phyloP scores from a whole-genome alignment of 1,140 invertebrate genomes.

The Cotesia typhae region DNA sequence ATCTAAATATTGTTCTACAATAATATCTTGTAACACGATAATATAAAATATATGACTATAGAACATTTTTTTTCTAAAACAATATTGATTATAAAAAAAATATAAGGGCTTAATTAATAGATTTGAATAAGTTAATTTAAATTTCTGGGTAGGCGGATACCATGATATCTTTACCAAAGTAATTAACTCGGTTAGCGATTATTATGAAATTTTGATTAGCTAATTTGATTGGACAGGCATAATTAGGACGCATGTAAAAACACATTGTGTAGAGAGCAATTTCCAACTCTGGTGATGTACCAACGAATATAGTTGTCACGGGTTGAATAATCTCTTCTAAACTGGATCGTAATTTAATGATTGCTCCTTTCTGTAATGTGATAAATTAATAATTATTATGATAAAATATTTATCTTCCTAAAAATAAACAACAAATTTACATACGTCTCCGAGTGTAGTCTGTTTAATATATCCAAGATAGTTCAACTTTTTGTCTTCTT shows the following conservation, averaged over 20 bases:
- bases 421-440: conserved; percentile 40
- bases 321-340: conserved; percentile 67
- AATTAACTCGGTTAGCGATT: conserved; percentile 60
- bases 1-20: neutral
- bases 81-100: too few relatives aligned
- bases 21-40: neutral
- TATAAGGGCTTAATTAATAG: too few relatives aligned
- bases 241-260: conserved; percentile 67
- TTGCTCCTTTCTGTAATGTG: conserved; percentile 61
- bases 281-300: conserved; percentile 76
- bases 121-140: conserved; percentile 37
- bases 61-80: too few relatives aligned
- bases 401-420: too few relatives aligned
- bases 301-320: conserved; percentile 70
- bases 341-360: conserved; percentile 66
- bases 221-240: conserved; percentile 63
- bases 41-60: too few relatives aligned
- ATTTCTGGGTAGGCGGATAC: conserved; percentile 57
- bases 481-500: conserved; percentile 64
- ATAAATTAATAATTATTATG: conserved; percentile 32
- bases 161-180: conserved; percentile 63
- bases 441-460: conserved; percentile 62
- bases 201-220: conserved; percentile 59
- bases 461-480: conserved; percentile 70
- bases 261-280: conserved; percentile 75